Conservation (phyloP, 1,140 invertebrate genomes). For the Trichogramma pretiosum region DNA sequence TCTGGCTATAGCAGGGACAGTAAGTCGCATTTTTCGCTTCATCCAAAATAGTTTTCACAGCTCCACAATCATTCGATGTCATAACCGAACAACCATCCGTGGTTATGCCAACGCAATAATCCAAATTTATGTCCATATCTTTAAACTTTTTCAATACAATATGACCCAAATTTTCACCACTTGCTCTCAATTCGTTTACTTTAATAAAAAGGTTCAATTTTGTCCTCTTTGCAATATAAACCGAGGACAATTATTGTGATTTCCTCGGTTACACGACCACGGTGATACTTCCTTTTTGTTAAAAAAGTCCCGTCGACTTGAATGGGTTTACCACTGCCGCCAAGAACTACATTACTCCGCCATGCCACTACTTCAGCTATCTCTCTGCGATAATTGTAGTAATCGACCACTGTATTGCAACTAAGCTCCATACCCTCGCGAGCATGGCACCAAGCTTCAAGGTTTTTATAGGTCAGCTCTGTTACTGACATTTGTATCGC, state of each 20-base stretch:
- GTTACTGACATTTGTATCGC: neutral
- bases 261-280: neutral
- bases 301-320: neutral
- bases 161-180: slow-evolving; percentile 17
- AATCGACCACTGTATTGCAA: neutral
- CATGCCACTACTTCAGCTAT: neutral
- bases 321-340: neutral
- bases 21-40: slow-evolving; percentile 20
- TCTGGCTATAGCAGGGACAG: slow-evolving; percentile 24
- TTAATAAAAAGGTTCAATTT: no score
- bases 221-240: neutral
- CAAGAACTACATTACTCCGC: neutral
- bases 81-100: no score
- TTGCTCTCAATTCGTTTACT: slow-evolving; percentile 21
- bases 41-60: slow-evolving; percentile 17
- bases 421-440: neutral
- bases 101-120: slow-evolving; percentile 24
- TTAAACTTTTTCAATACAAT: slow-evolving; percentile 18
- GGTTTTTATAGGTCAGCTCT: neutral
- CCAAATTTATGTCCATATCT: slow-evolving; percentile 20
- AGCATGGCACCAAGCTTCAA: neutral
- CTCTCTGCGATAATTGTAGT: neutral
- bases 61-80: no score
- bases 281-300: no score
- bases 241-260: neutral